Percentiles rank a stretch among this genome's conserved stretches.
These are phyloP conservation scores for Diplodus puntazzo DNA, from an alignment of 2,797 vertebrate genomes.

Conservation along the genomic window DNA sequence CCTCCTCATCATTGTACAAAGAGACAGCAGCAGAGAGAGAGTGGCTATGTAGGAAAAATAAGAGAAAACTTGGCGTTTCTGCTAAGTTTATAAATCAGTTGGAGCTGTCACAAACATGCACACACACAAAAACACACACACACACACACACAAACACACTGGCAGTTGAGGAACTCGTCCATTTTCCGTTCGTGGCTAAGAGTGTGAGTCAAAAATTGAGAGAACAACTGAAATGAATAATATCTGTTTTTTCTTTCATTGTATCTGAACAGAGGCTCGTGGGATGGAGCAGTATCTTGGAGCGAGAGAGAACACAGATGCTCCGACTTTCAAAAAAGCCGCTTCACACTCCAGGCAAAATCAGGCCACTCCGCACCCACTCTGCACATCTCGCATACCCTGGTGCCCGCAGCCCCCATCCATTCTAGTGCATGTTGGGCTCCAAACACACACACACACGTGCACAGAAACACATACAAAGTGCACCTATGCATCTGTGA, in stretches of 20 bases:
- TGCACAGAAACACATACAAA: neutral
- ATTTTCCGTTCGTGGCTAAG: constrained; percentile 22
- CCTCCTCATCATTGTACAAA: constrained; percentile 9
- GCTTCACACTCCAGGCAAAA: constrained; percentile 62
- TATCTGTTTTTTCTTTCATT: neutral
- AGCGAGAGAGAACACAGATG: constrained; percentile 66
- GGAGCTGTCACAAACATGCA: constrained; percentile 7
- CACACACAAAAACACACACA: neutral
- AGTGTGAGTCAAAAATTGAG: constrained; percentile 36
- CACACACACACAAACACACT: neutral
- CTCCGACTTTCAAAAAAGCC: constrained; percentile 64
- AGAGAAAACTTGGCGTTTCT: constrained; percentile 25
- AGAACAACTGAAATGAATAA: constrained; percentile 26
- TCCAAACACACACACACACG: constrained; percentile 26
- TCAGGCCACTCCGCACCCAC: constrained; percentile 51
- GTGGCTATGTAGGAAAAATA: neutral
- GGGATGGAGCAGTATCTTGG: constrained; percentile 52
- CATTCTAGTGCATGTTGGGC: constrained; percentile 16
- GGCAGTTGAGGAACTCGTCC: neutral
- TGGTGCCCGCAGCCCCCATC: constrained; percentile 31
- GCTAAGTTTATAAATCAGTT: constrained; percentile 13
- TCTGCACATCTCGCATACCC: constrained; percentile 30
- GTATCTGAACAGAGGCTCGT: constrained; percentile 54
- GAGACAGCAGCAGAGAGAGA: constrained; percentile 14
- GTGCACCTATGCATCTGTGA: constrained; percentile 18